Base-by-base conservation (phyloP, 2,113 vertebrate species). In the Potamarius usumacintae region DNA sequence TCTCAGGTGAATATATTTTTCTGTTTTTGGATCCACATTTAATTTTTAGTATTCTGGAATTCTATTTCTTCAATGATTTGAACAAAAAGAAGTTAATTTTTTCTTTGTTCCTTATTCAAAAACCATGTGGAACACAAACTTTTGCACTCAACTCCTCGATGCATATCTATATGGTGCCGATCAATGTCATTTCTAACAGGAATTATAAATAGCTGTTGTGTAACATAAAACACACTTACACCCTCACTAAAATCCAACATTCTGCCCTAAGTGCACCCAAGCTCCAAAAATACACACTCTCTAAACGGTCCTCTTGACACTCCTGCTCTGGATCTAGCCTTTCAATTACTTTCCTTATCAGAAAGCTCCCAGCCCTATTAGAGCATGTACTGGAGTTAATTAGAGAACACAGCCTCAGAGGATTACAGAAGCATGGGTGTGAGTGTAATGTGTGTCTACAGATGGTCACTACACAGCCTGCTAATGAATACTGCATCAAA, bases 291-390 rank as follows among this genome's bases (percentile, higher is more conserved):
- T 74, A 55, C 84, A 67, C 62, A 48, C 60, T 30, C 79, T 48
- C 87, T 82, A 82, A 87, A 87, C 67, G 79, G 42, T 87, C 60
- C 87, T 79, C 82, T 84, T 79, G 52, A 67, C 72, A 65, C 72
- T 48, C 83, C 74, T 78, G 85, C 85, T 83, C 88, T 84, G 88
- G 85, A 86, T 87, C 82, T 78, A 30, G 62, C 77, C 81, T 87
- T 84, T 89, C 88, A 84, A 87, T 87, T 85, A 76, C 77, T 82
- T 85, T 82, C 72, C 67, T 86, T 81, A 86, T 86, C 88, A 69
- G 58, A 88, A 71, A 53, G 77, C 82, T 89, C 63, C 76, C 65
- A 57, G 69, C 77, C 67, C 82, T 57, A 50, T 55, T 65, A 84
- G 48, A 81, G 82, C 77, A 84, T 58, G 78, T 85, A 86, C 67